Percentiles rank a stretch among this genome's conserved stretches.
phyloP scores from a whole-genome alignment of 2,888 invertebrate genomes.

The Epinotia demarniana region DNA sequence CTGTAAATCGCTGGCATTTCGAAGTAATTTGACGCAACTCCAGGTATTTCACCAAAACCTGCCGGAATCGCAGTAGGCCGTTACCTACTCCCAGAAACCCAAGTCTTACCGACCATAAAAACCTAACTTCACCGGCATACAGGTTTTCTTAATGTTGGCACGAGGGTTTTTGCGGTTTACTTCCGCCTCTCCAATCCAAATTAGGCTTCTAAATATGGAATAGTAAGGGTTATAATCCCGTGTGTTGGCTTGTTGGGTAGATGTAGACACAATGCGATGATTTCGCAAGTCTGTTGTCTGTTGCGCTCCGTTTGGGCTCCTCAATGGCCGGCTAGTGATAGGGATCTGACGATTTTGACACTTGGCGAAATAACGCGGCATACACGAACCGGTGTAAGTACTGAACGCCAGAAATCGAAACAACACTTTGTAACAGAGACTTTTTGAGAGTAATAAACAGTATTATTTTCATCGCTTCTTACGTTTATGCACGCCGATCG shows the following conservation, averaged over 20 bases:
- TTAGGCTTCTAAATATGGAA: constrained; percentile 2
- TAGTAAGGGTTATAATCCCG: constrained; percentile 11
- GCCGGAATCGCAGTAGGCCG: constrained; percentile 13
- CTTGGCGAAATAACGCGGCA: constrained; percentile 37
- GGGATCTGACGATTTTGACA: constrained; percentile 61
- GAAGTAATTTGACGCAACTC: constrained; percentile 4
- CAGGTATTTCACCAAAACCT: background rate
- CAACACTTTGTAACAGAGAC: background rate
- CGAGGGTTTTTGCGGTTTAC: constrained; percentile 29
- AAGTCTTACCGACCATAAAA: constrained; percentile 25
- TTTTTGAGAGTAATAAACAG: background rate
- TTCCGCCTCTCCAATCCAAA: background rate
- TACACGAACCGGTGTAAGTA: constrained; percentile 2
- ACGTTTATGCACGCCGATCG: background rate
- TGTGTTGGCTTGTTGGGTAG: background rate
- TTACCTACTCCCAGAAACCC: constrained; percentile 2
- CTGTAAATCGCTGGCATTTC: background rate
- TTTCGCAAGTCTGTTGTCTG: constrained; percentile 58
- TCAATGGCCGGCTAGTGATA: constrained; percentile 56
- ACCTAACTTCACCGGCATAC: constrained; percentile 21
- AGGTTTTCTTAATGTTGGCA: constrained; percentile 35
- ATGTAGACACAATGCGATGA: constrained; percentile 44
- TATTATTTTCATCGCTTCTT: background rate
- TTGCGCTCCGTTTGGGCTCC: constrained; percentile 59
- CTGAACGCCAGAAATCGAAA: background rate